These are phyloP conservation scores for Thelaira solivaga DNA, from an alignment of 2,888 invertebrate species.

Conservation along the genomic window DNA sequence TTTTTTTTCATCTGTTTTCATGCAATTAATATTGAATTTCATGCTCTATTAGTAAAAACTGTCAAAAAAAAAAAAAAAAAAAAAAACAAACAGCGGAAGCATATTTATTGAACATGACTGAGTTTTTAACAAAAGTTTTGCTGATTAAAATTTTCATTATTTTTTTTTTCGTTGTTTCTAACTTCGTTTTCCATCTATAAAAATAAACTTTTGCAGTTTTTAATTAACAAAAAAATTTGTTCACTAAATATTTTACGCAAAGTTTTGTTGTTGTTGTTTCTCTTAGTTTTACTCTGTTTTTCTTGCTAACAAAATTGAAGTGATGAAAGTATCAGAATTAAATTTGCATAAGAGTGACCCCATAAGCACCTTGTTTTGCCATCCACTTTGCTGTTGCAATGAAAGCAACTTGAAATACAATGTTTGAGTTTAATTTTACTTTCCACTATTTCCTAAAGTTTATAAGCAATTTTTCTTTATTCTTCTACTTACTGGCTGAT, in stretches of 20 bases:
- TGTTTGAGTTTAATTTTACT: conserved; percentile 22
- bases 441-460: conserved; percentile 33
- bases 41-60: no score
- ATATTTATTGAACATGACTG: neutral
- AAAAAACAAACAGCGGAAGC: neutral
- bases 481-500: conserved; percentile 36
- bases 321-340: conserved; percentile 52
- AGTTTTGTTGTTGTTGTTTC: conserved; percentile 1
- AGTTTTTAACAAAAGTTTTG: conserved; percentile 18
- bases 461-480: conserved; percentile 48
- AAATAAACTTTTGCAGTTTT: conserved; percentile 28
- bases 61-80: no score
- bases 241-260: conserved; percentile 34
- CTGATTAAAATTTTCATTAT: conserved; percentile 27
- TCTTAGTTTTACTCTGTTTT: conserved; percentile 25
- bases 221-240: conserved; percentile 39
- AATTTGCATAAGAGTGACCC: conserved; percentile 58
- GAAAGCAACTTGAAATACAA: neutral
- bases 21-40: no score
- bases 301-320: conserved; percentile 30
- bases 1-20: no score
- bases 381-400: neutral
- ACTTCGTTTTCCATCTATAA: neutral
- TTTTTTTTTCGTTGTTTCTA: neutral
- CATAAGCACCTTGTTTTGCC: neutral